Percentiles rank a stretch among this genome's conserved stretches.
Evolutionary conservation across 2,113 vertebrate genomes (phyloP).

Genomic region (Peromyscus polionotus): DNA sequence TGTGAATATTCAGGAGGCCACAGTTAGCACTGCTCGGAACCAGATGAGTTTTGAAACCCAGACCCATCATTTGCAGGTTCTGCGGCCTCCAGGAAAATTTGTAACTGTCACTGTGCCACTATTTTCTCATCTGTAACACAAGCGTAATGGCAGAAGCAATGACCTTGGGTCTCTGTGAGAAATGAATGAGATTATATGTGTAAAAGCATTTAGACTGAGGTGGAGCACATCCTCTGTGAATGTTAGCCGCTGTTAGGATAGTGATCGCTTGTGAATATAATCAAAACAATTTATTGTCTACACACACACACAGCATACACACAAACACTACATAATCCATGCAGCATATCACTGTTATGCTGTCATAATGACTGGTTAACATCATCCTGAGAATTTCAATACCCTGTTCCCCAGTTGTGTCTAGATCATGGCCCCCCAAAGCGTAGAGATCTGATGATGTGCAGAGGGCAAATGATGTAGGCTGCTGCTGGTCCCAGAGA

Average conservation of each 20-base stretch:
- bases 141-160: neutral
- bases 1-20: neutral
- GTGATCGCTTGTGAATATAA: slow-evolving; percentile 14
- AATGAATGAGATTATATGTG: neutral
- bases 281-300: neutral
- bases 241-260: neutral
- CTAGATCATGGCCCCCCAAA: neutral
- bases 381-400: neutral
- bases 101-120: neutral
- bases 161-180: neutral
- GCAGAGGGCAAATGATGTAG: neutral
- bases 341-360: neutral
- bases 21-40: neutral
- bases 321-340: neutral
- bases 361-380: neutral
- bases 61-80: neutral
- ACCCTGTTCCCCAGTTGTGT: neutral
- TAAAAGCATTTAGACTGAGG: neutral
- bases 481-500: neutral
- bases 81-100: neutral
- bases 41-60: neutral
- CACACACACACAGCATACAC: neutral
- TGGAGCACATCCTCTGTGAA: neutral
- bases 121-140: neutral
- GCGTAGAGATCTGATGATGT: neutral